Conservation (phyloP, 2,113 vertebrate genomes). For the Apteryx owenii region DNA sequence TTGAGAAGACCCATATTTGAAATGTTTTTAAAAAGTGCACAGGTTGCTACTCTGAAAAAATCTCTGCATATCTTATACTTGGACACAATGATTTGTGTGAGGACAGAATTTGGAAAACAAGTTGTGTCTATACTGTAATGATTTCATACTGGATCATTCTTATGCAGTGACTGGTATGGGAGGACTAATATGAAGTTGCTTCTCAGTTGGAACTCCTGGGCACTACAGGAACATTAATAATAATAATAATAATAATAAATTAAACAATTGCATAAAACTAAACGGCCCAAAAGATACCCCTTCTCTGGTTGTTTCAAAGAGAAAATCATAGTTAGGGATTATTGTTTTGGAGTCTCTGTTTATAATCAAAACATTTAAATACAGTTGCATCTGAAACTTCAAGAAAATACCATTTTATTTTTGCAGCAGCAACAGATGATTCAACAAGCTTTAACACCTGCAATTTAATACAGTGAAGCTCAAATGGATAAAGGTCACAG, state of each 20-base stretch:
- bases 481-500: neutral
- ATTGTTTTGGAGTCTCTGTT: neutral
- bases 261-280: neutral
- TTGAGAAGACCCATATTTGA: neutral
- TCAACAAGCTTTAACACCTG: neutral
- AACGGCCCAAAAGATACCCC: neutral
- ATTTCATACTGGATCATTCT: neutral
- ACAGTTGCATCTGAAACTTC: neutral
- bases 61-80: neutral
- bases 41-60: neutral
- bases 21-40: neutral
- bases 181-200: neutral
- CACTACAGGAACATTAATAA: neutral
- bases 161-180: neutral
- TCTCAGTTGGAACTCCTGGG: neutral
- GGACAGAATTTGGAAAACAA: neutral
- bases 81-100: neutral
- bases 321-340: neutral
- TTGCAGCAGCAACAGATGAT: neutral
- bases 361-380: neutral
- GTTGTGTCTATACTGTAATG: neutral
- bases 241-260: neutral
- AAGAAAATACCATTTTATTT: neutral
- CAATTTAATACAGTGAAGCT: neutral
- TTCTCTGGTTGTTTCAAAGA: neutral